These are phyloP conservation scores for Campoletis sonorensis DNA, from an alignment of 1,140 invertebrate species.

Conservation along the genomic window DNA sequence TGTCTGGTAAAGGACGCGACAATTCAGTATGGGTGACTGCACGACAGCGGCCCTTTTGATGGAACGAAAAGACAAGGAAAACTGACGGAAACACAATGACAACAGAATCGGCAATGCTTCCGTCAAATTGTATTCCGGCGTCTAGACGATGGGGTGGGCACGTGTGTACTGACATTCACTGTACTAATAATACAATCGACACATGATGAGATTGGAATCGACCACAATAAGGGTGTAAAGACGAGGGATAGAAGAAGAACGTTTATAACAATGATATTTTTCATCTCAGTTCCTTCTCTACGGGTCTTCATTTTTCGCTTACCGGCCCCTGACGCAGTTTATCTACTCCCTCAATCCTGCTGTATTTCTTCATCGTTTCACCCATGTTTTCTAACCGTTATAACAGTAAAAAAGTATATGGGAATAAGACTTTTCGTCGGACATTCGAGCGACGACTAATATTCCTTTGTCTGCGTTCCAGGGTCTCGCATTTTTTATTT, in stretches of 20 bases:
- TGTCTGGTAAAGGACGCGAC: not conserved
- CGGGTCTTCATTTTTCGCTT: not conserved
- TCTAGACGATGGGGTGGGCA: conserved; percentile 1
- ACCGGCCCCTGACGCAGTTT: not conserved
- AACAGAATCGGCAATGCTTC: not conserved
- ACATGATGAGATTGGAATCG: conserved; percentile 17
- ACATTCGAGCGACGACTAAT: conserved; percentile 21
- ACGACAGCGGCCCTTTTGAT: not conserved
- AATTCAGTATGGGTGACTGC: not conserved
- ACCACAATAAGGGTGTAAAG: not conserved
- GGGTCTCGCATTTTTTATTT: not conserved
- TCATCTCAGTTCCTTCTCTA: not conserved
- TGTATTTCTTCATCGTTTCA: too few relatives aligned
- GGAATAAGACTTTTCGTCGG: not conserved
- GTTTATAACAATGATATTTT: not conserved
- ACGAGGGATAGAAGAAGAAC: not conserved
- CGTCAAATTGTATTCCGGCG: conserved; percentile 30
- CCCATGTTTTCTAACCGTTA: conserved; percentile 15
- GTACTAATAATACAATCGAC: conserved; percentile 31
- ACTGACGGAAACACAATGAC: conserved; percentile 3
- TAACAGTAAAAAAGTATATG: not conserved
- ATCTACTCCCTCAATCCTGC: not conserved
- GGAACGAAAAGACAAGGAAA: not conserved
- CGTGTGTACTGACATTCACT: not conserved
- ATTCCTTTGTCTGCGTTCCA: not conserved